Evolutionary conservation across 2,888 invertebrate genomes (phyloP), one percentile per base, ranked within the genome.

Genomic region (Nasonia oneida): DNA sequence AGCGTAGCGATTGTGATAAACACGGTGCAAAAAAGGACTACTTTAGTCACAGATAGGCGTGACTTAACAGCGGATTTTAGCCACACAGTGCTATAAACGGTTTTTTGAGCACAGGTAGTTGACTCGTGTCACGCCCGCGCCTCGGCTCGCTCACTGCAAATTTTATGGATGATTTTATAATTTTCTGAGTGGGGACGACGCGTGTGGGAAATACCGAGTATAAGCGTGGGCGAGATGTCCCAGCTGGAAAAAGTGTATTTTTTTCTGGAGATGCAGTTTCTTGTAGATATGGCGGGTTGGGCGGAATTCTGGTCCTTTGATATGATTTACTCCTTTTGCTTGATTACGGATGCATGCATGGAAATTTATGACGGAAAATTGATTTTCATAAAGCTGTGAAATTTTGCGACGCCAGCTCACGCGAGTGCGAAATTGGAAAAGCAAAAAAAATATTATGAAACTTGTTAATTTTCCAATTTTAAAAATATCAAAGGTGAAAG

Each of bases 101-200:
- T 61, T 61, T 61, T 61, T 61, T 23, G n/a, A n/a, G 61, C n/a
- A 23, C 2, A n/a, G 61, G 10, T 10, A 61, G 61, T 61, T 23
- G 61, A 61, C 61, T 61, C 23, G 18, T 57, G 57, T 10, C 61
- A 61, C 61, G 23, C 61, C 23, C 64, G n/a, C 18, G 12, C 12
- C 47, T 47, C 12, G 12, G 47, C 10, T 12, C 1, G 47, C 15
- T 67, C 14, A 12, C 23, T 67, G 8, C 29, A 3, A 10, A 33
- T 29, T 67, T 67, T 67, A 67, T 33, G 67, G 33, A 33, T 3
- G 67, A 33, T 67, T 67, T 67, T 67, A 67, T 67, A 67, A 67
- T 67, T 67, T 67, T 67, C 29, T 8, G 2, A 67, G 64, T 67
- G 64, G n/a, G 18, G 61, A 23, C 23, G n/a, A 23, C 23, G 3